phyloP scores from a whole-genome alignment of 1,140 invertebrate species.

The Pentalonia nigronervosa region DNA sequence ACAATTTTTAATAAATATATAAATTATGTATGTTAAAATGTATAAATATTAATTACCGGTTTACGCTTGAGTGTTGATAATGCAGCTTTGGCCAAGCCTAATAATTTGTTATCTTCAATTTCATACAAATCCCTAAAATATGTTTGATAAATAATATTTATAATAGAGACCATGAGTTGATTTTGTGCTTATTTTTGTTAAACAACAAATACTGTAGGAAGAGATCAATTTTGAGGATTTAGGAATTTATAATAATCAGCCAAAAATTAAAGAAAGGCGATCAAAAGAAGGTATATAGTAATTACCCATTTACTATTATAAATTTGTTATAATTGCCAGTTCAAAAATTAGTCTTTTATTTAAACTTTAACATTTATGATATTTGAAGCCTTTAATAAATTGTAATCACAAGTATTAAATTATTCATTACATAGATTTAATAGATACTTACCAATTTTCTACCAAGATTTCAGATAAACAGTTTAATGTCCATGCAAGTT shows the following conservation, averaged over 20 bases:
- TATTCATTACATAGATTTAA: not conserved
- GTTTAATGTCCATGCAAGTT: slow-evolving; percentile 39
- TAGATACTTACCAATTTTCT: slow-evolving; percentile 36
- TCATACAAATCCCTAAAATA: slow-evolving; percentile 44
- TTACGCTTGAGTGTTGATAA: slow-evolving; percentile 47
- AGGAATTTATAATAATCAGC: not conserved
- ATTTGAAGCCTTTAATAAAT: not conserved
- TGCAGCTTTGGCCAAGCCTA: slow-evolving; percentile 1
- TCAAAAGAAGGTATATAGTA: not conserved
- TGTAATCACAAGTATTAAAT: not conserved
- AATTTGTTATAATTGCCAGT: not conserved
- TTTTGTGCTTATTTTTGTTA: too few species aligned
- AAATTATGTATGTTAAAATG: not conserved
- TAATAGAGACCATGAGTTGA: too few species aligned
- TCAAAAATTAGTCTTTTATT: not conserved
- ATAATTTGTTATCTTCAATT: slow-evolving; percentile 40
- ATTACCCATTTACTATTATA: not conserved
- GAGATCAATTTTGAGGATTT: not conserved
- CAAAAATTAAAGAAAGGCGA: not conserved
- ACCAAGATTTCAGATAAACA: slow-evolving; percentile 48
- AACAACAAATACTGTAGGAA: not conserved
- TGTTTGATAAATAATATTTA: not conserved
- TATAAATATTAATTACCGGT: slow-evolving; percentile 19
- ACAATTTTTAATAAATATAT: not conserved
- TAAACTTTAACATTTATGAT: not conserved